Conservation (phyloP, 2,888 invertebrate genomes). For the Nephrotoma guestfalica region DNA sequence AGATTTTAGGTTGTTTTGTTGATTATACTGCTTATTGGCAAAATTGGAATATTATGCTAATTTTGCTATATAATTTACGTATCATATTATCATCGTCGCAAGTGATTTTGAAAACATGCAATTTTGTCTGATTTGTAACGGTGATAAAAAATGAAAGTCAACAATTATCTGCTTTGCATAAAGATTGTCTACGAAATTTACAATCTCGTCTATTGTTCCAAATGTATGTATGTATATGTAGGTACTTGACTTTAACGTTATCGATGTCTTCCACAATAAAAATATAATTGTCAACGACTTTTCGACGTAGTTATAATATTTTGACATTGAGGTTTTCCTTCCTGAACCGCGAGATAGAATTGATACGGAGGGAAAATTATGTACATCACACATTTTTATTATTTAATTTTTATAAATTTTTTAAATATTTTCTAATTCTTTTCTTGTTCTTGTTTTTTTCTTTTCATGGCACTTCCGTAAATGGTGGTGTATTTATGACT, state of each 20-base stretch:
- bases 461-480: background rate
- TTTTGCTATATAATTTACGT: background rate
- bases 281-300: background rate
- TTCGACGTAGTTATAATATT: background rate
- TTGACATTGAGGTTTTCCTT: background rate
- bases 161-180: background rate
- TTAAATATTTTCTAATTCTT: background rate
- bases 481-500: background rate
- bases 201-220: background rate
- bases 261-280: background rate
- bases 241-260: background rate
- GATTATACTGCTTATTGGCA: background rate
- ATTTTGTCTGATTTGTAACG: background rate
- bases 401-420: background rate
- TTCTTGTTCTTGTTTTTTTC: background rate
- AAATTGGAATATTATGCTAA: background rate
- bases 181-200: background rate
- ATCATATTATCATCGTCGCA: background rate
- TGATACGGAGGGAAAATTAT: background rate
- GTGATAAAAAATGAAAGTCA: background rate
- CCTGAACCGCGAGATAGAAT: background rate
- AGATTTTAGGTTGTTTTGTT: background rate
- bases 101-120: background rate
- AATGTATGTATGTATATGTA: background rate
- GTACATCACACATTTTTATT: background rate